Conservation (phyloP, 1,140 invertebrate genomes). For the Eueides isabella region DNA sequence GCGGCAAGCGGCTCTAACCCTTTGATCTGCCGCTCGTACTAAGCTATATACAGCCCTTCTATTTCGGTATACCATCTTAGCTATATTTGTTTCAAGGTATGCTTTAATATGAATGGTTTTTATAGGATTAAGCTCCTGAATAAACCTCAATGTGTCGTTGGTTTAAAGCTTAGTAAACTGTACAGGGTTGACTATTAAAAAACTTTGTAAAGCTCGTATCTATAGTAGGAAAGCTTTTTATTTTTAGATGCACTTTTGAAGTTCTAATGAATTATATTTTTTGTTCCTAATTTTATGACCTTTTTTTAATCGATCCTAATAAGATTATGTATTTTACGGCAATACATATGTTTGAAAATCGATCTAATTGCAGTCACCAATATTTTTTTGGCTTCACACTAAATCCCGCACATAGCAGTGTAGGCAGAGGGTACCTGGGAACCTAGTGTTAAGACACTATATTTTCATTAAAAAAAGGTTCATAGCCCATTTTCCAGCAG, state of each 20-base stretch:
- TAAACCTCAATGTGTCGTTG: not conserved
- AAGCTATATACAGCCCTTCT: constrained; percentile 54
- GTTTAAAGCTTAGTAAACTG: not conserved
- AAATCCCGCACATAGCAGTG: too few relatives aligned
- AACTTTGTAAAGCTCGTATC: not conserved
- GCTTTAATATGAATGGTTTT: constrained; percentile 36
- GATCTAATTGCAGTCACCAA: too few relatives aligned
- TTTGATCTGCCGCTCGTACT: constrained; percentile 54
- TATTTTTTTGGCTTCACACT: too few relatives aligned
- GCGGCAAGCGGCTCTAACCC: constrained; percentile 48
- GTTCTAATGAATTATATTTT: not conserved
- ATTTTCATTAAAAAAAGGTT: too few relatives aligned
- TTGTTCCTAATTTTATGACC: not conserved
- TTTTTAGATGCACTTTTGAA: not conserved
- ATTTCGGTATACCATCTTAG: constrained; percentile 49
- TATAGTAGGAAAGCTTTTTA: not conserved
- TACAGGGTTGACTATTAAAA: not conserved
- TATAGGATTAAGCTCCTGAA: constrained; percentile 21
- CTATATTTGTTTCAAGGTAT: constrained; percentile 34
- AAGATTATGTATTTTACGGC: not conserved
- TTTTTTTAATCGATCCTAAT: too few relatives aligned
- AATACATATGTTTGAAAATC: too few relatives aligned
- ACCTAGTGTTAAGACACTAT: too few relatives aligned
- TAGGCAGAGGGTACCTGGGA: too few relatives aligned
- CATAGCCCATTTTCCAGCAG: too few relatives aligned